Evolutionary conservation across 1,140 invertebrate species (phyloP), one percentile per base, ranked within the genome.

Genomic region (Palaemon carinicauda): DNA sequence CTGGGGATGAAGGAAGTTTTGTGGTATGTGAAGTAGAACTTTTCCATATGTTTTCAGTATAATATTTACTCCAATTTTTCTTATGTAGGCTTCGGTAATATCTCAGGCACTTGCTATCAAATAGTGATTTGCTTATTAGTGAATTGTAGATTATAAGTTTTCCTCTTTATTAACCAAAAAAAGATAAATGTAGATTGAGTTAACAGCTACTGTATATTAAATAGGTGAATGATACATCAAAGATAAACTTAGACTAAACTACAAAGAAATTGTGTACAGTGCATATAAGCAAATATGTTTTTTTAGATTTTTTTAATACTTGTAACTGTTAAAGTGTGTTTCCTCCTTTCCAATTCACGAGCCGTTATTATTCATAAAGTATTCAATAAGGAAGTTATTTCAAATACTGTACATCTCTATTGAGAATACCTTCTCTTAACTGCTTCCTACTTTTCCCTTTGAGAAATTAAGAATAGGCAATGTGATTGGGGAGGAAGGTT

Each of bases 1-100:
- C 92, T 54, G 90, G 92, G 91, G 52, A 93, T 53, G 88, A 93
- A 27, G 56, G 73, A 19, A 54, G 17, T n/a, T 54, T 86, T 21
- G 77, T 86, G 84, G 84, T 86, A 41, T 80, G 41, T 41, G 12
- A 41, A 41, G 15, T 27, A 1, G 1, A 27, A 27, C 17, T 69
- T n/a, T n/a, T n/a, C n/a, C 1, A 14, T 69, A 21, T 27, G 21
- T 5, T 24, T 19, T 69, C 4, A 12, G 24, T 24, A 1, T 69
- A 15, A 27, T 19, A 17, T 60, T 60, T 60, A 1, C 19, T 14
- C 17, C 0, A 21, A 21, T 19, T 60, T 60, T 27, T 14, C 9
- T 41, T 5, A 60, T 60, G 9, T 1, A 21, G n/a, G n/a, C n/a
- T n/a, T n/a, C 24, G 17, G 9, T 60, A 27, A 60, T 17, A n/a